Conservation (phyloP, 2,113 vertebrate genomes). For the Phylloscopus trochiloides region DNA sequence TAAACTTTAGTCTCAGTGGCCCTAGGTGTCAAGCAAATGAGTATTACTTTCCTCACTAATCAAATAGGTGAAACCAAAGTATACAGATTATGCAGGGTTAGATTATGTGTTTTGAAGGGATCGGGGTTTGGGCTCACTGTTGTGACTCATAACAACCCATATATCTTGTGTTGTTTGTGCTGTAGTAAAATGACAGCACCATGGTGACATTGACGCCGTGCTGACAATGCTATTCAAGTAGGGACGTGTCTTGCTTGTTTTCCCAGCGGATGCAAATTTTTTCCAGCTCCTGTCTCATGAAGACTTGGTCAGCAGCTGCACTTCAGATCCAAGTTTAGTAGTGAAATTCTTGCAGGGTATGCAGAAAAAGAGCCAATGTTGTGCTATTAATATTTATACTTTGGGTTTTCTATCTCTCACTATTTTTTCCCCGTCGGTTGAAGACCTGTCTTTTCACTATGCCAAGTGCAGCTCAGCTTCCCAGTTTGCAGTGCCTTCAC, state of each 20-base stretch:
- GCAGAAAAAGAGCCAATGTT: not conserved
- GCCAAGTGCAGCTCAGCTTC: not conserved
- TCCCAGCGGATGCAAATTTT: not conserved
- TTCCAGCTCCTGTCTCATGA: not conserved
- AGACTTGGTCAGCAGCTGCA: not conserved
- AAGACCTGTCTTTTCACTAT: not conserved
- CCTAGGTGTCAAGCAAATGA: not conserved
- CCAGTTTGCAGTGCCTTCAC: not conserved
- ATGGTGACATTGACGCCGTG: not conserved
- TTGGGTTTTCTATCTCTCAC: not conserved
- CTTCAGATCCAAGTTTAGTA: not conserved
- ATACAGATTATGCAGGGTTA: not conserved
- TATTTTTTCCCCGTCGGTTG: not conserved
- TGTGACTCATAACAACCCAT: not conserved
- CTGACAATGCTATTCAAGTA: not conserved
- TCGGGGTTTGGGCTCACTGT: rapidly evolving
- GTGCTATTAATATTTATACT: conserved; percentile 21
- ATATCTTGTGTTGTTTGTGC: not conserved
- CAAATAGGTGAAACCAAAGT: not conserved
- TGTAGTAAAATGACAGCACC: not conserved
- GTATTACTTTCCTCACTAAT: not conserved
- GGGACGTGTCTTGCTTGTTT: not conserved
- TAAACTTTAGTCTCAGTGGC: not conserved
- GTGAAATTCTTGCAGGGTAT: not conserved
- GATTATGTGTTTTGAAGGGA: not conserved